A percentile compares a stretch with the other conserved stretches of the same genome.
Conservation (phyloP, 2,113 vertebrate species). For the Camelus dromedarius region DNA sequence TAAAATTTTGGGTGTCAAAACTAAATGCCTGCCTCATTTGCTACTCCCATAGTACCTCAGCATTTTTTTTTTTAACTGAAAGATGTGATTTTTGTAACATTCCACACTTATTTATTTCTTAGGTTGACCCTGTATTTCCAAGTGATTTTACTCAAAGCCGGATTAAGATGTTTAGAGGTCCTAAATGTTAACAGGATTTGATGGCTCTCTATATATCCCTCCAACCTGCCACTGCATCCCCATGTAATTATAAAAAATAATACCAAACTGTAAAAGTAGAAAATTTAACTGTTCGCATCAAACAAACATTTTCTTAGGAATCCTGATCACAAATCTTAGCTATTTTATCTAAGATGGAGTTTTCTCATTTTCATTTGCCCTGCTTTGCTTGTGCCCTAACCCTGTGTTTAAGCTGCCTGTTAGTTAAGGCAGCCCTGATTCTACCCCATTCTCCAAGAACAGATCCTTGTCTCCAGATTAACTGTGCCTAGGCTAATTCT, state of each 20-base stretch:
- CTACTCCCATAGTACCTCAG: neutral
- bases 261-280: neutral
- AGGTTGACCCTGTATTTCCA: neutral
- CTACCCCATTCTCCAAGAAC: neutral
- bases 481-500: neutral
- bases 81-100: neutral
- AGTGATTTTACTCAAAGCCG: neutral
- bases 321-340: neutral
- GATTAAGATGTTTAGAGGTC: neutral
- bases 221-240: neutral
- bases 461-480: neutral
- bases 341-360: neutral
- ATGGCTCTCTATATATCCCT: neutral
- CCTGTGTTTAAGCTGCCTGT: neutral
- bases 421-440: neutral
- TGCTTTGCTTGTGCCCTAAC: neutral
- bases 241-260: neutral
- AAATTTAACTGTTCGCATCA: neutral
- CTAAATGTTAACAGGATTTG: neutral
- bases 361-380: neutral
- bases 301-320: neutral
- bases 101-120: neutral
- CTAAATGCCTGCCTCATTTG: neutral
- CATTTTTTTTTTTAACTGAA: neutral
- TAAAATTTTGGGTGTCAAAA: neutral